A percentile compares a stretch with the other conserved stretches of the same genome.
phyloP scores from a whole-genome alignment of 2,888 invertebrate genomes.

The Chymomyza amoena region DNA sequence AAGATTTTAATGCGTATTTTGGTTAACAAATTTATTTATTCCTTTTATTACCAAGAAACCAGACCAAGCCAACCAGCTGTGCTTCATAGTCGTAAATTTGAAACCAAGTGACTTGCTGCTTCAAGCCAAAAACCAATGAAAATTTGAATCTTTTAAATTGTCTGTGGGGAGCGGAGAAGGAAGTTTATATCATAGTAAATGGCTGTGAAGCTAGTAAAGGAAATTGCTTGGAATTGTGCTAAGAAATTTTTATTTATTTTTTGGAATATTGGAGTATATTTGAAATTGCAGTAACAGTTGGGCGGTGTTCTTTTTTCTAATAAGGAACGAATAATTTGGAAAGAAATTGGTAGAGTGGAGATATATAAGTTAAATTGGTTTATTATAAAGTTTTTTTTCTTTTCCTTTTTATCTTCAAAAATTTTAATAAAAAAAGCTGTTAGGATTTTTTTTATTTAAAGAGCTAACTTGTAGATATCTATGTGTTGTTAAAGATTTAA shows the following conservation, averaged over 20 bases:
- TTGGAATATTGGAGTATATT: too few relatives aligned
- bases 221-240: background rate
- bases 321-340: too few relatives aligned
- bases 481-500: too few relatives aligned
- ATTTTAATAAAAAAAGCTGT: too few relatives aligned
- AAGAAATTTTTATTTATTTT: background rate
- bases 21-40: slow-evolving; percentile 57
- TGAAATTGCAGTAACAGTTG: too few relatives aligned
- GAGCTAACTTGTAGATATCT: too few relatives aligned
- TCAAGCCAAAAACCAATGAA: background rate
- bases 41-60: slow-evolving; percentile 5
- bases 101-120: slow-evolving; percentile 21
- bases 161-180: background rate
- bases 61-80: background rate
- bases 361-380: too few relatives aligned
- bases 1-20: slow-evolving; percentile 61
- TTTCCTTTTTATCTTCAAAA: too few relatives aligned
- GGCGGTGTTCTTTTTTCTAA: too few relatives aligned
- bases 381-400: too few relatives aligned
- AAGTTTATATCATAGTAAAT: background rate
- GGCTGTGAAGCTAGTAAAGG: background rate
- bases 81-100: slow-evolving; percentile 24
- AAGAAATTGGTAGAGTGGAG: too few relatives aligned
- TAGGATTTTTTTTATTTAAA: too few relatives aligned
- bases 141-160: background rate